A percentile compares a stretch with the other conserved stretches of the same genome.
phyloP scores from a whole-genome alignment of 1,140 invertebrate species.

The Chironomus tepperi region DNA sequence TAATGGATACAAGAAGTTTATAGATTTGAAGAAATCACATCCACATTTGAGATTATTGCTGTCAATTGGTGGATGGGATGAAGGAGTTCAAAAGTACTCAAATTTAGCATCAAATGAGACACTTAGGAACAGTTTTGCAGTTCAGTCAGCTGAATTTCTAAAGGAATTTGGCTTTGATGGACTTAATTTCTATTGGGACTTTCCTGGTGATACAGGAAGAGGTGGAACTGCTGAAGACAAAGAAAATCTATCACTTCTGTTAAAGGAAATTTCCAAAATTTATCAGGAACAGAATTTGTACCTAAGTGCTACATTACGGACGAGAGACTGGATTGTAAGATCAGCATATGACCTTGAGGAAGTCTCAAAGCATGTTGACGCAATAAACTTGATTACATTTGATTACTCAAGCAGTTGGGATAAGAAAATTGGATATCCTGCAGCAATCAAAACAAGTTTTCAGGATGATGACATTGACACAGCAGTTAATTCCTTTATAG shows the following conservation, averaged over 20 bases:
- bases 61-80: conserved; percentile 64
- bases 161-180: neutral
- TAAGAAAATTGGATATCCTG: conserved; percentile 50
- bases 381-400: conserved; percentile 63
- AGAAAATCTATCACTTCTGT: neutral
- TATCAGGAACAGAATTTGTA: conserved; percentile 45
- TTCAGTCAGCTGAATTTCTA: neutral
- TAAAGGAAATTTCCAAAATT: conserved; percentile 46
- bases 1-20: conserved; percentile 49
- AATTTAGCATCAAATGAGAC: neutral
- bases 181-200: neutral
- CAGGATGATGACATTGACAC: conserved; percentile 39
- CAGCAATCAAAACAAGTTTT: conserved; percentile 40
- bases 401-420: conserved; percentile 66
- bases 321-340: conserved; percentile 46
- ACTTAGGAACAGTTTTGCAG: neutral
- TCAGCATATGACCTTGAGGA: conserved; percentile 51
- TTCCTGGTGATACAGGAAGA: conserved; percentile 44
- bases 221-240: conserved; percentile 39
- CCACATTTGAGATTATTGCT: conserved; percentile 51
- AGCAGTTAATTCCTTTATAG: conserved; percentile 50
- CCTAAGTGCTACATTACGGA: conserved; percentile 52
- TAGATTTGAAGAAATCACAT: conserved; percentile 44
- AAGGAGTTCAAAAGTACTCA: conserved; percentile 56
- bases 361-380: conserved; percentile 52